A percentile compares a stretch with the other conserved stretches of the same genome.
These are phyloP conservation scores for Lamproptera curius DNA, from an alignment of 2,888 invertebrate genomes.

Conservation along the genomic window DNA sequence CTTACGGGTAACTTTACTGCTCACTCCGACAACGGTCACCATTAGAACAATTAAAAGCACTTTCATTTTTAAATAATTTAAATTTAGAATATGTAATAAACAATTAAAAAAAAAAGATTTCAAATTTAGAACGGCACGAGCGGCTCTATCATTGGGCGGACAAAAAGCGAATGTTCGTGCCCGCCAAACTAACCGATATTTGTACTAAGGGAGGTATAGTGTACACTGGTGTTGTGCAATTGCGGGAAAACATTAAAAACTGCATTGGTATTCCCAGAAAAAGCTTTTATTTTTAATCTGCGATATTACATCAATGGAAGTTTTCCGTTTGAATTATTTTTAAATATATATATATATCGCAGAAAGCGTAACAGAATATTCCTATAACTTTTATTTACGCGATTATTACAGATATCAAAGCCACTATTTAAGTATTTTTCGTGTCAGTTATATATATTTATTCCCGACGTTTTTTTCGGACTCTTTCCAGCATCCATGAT, in stretches of 20 bases:
- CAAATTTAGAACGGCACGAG: slow-evolving; percentile 21
- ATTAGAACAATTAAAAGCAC: slow-evolving; percentile 41
- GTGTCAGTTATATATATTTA: too few relatives aligned
- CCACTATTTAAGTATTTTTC: too few relatives aligned
- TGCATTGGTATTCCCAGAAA: slow-evolving; percentile 22
- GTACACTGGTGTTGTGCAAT: slow-evolving; percentile 28
- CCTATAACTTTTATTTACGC: too few relatives aligned
- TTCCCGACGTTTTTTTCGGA: too few relatives aligned
- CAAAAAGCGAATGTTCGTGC: slow-evolving; percentile 50
- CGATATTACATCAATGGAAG: too few relatives aligned
- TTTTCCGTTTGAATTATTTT: too few relatives aligned
- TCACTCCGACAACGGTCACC: slow-evolving; percentile 43
- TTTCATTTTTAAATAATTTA: slow-evolving; percentile 43
- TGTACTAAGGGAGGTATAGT: slow-evolving; percentile 57
- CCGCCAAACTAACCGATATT: slow-evolving; percentile 59
- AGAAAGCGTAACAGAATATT: too few relatives aligned
- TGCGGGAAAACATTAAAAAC: slow-evolving; percentile 24
- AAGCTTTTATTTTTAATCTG: neutral
- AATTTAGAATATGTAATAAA: slow-evolving; percentile 9
- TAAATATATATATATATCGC: too few relatives aligned
- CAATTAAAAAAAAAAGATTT: neutral
- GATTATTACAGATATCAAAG: too few relatives aligned
- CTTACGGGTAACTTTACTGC: slow-evolving; percentile 64
- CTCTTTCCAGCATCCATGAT: too few relatives aligned
- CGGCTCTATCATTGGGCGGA: slow-evolving; percentile 38